phyloP scores from a whole-genome alignment of 2,113 vertebrate genomes.

The Chlamydotis undulata region DNA sequence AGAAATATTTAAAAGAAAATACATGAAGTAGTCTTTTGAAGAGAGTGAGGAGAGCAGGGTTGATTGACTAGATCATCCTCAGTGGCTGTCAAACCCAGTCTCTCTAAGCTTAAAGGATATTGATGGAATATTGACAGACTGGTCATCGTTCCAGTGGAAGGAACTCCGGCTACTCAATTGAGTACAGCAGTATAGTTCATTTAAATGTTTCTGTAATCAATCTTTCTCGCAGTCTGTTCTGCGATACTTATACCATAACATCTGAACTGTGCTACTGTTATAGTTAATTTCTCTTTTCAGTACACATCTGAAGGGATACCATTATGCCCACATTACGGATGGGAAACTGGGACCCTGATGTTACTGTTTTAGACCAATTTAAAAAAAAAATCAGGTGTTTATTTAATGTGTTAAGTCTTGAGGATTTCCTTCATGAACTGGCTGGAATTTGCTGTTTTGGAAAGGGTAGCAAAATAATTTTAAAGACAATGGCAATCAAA shows the following conservation, averaged over 20 bases:
- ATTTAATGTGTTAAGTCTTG: neutral
- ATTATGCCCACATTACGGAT: neutral
- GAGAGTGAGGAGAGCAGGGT: rapidly evolving
- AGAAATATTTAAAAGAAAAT: neutral
- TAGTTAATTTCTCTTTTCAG: neutral
- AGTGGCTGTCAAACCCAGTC: neutral
- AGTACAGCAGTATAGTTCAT: neutral
- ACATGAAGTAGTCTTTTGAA: neutral
- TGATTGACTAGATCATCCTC: neutral
- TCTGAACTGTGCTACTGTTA: neutral
- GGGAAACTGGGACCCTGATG: neutral
- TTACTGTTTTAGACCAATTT: neutral
- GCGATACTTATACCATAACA: neutral
- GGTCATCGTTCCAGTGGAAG: neutral
- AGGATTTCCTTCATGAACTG: neutral
- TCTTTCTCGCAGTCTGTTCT: neutral
- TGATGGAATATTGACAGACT: neutral
- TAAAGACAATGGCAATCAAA: neutral
- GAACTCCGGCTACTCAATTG: neutral
- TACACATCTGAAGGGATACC: neutral
- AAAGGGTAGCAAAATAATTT: neutral
- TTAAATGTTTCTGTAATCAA: neutral
- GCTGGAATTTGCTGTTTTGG: neutral
- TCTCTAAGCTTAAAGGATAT: neutral
- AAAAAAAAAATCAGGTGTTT: neutral